phyloP scores from a whole-genome alignment of 2,888 invertebrate genomes.

The Serrognathus titanus region DNA sequence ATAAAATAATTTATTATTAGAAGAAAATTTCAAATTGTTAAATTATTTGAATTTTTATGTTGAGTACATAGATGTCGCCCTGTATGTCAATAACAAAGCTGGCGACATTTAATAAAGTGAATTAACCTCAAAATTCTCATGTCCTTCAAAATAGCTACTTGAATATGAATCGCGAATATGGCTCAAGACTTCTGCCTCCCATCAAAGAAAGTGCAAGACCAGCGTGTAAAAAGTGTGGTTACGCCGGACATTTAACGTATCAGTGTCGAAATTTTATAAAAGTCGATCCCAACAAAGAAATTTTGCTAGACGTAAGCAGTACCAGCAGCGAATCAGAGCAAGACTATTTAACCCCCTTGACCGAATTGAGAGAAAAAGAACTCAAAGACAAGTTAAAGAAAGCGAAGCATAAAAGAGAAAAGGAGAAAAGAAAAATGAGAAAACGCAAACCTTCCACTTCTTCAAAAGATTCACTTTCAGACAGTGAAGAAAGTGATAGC shows the following conservation, averaged over 20 bases:
- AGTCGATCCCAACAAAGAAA: constrained; percentile 90
- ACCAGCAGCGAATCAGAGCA: constrained; percentile 86
- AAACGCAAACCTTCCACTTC: constrained; percentile 45
- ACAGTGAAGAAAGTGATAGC: constrained; percentile 37
- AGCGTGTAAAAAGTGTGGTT: constrained; percentile 93
- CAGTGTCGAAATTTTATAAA: constrained; percentile 95
- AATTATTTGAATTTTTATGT: too few species aligned
- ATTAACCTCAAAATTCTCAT: too few species aligned
- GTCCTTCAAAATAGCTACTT: too few species aligned
- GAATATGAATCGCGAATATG: constrained; percentile 36
- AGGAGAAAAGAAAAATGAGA: constrained; percentile 49
- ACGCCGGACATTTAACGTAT: constrained; percentile 92
- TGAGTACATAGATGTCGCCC: too few species aligned
- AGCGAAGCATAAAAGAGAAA: constrained; percentile 57
- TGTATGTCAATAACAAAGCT: too few species aligned
- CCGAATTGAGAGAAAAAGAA: constrained; percentile 75
- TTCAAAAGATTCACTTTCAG: constrained; percentile 27
- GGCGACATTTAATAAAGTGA: too few species aligned
- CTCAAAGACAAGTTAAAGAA: constrained; percentile 66
- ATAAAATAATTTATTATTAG: too few species aligned
- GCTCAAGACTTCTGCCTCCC: constrained; percentile 52
- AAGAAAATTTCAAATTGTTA: too few species aligned
- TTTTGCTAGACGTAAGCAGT: constrained; percentile 89
- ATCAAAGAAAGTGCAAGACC: constrained; percentile 76
- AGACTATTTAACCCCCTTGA: constrained; percentile 80